Percentiles rank a stretch among this genome's conserved stretches.
phyloP scores from a whole-genome alignment of 1,140 invertebrate species.

The Anastrepha ludens region DNA sequence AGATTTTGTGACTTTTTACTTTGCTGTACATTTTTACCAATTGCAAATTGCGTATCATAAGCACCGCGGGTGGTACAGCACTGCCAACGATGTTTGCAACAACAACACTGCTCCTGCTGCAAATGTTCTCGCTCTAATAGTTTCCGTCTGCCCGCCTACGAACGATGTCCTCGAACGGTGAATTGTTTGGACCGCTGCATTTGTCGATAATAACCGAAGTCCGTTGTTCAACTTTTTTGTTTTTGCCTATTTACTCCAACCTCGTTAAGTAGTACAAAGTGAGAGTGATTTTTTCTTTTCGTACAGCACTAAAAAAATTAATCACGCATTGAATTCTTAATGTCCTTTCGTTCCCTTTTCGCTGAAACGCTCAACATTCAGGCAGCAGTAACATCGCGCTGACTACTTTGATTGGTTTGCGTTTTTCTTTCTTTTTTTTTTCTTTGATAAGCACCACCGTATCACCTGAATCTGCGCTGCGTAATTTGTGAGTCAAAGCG shows the following conservation, averaged over 20 bases:
- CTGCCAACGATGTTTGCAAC: background rate
- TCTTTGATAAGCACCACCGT: background rate
- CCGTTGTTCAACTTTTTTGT: background rate
- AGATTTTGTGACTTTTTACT: slow-evolving; percentile 26
- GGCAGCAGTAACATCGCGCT: background rate
- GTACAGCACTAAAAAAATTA: background rate
- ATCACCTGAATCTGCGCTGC: slow-evolving; percentile 1
- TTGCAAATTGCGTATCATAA: slow-evolving; percentile 38
- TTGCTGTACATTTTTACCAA: background rate
- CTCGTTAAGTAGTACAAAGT: background rate
- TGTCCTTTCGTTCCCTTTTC: background rate
- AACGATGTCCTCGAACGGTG: background rate
- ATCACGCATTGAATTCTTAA: slow-evolving; percentile 5
- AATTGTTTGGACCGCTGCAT: slow-evolving; percentile 20
- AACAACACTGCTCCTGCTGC: background rate
- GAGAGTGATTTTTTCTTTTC: slow-evolving; percentile 19
- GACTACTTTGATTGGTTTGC: too few species aligned
- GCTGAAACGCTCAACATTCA: background rate
- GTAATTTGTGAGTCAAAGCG: slow-evolving; percentile 46
- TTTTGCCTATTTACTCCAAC: background rate
- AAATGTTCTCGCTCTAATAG: slow-evolving; percentile 3
- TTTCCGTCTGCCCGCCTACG: slow-evolving; percentile 18
- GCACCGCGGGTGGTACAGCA: slow-evolving; percentile 40
- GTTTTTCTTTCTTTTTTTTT: background rate
- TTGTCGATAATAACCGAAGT: background rate